These are phyloP conservation scores for Uria aalge DNA, from an alignment of 2,113 vertebrate genomes.

Conservation along the genomic window DNA sequence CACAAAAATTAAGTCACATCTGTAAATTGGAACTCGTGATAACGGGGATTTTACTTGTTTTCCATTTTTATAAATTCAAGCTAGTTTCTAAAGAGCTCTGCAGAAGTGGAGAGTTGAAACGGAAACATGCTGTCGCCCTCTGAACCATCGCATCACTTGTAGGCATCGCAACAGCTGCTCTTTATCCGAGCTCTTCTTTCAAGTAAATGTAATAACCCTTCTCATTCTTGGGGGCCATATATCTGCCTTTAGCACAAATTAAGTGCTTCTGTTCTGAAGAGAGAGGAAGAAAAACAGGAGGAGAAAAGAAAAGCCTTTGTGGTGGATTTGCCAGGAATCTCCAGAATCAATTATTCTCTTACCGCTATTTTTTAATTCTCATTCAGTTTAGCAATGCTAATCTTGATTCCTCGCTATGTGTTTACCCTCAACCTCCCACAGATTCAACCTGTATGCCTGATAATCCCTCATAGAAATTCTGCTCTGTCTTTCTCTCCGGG, in stretches of 20 bases:
- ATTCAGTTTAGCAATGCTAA: conserved; percentile 24
- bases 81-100: not conserved
- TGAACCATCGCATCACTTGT: not conserved
- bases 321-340: conserved; percentile 52
- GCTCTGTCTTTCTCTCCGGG: not conserved
- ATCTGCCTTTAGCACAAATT: conserved; percentile 21
- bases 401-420: conserved; percentile 35
- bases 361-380: conserved; percentile 33
- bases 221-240: not conserved
- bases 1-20: not conserved
- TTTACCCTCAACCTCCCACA: conserved; percentile 30
- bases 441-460: conserved; percentile 9
- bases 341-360: conserved; percentile 11
- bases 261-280: conserved; percentile 10
- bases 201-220: not conserved
- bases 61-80: not conserved
- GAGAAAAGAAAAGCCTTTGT: conserved; percentile 26
- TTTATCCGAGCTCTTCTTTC: not conserved
- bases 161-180: not conserved
- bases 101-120: not conserved
- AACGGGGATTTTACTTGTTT: not conserved
- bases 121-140: not conserved
- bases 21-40: not conserved
- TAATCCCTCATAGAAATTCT: conserved; percentile 62
- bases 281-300: not conserved